Evolutionary conservation across 35 echinoderm and acorn worm species (phyloP).

Genomic region (Heliocidaris tuberculata): DNA sequence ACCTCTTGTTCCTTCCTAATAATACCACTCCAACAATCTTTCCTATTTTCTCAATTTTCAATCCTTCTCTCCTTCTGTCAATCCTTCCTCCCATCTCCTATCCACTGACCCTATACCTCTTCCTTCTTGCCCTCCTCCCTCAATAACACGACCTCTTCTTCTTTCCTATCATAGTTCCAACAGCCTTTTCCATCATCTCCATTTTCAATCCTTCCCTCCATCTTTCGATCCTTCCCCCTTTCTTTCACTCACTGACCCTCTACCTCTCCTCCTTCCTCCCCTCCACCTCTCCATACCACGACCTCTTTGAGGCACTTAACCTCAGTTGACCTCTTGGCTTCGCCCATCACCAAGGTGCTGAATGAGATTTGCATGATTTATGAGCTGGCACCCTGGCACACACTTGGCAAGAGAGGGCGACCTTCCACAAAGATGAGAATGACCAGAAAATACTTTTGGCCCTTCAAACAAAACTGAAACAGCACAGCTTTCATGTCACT

Average conservation of each 20-base stretch:
- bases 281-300: not conserved
- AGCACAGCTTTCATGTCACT: no score
- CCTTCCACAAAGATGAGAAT: not conserved
- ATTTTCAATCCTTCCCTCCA: not conserved
- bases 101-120: not conserved
- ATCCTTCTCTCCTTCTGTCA: not conserved
- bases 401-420: not conserved
- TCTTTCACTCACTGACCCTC: not conserved
- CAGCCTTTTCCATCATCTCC: not conserved
- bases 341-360: not conserved
- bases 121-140: no score
- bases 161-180: not conserved
- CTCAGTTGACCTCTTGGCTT: constrained; percentile 43
- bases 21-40: no score
- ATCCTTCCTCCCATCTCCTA: not conserved
- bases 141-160: no score
- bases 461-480: no score
- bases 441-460: not conserved
- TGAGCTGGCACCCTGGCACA: not conserved
- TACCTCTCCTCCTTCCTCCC: not conserved
- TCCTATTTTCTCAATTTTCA: not conserved
- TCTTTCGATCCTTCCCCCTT: not conserved
- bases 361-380: constrained; percentile 53
- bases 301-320: constrained; percentile 30
- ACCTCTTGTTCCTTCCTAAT: not conserved